phyloP scores from a whole-genome alignment of 2,888 invertebrate species.

The Limnephilus marmoratus region DNA sequence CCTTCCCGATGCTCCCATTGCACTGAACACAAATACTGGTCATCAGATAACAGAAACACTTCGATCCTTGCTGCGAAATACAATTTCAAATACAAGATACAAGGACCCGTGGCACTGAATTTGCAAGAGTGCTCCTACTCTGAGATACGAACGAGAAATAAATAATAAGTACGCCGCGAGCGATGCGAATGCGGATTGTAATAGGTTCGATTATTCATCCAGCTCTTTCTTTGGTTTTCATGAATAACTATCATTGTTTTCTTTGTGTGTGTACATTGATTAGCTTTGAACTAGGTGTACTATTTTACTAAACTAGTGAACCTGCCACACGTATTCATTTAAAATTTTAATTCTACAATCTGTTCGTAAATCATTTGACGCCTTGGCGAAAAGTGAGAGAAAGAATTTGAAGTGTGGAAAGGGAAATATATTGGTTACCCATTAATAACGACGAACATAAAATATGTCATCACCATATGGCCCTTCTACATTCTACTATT shows the following conservation, averaged over 20 bases:
- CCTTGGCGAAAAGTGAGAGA: too few species aligned
- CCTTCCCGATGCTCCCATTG: slow-evolving; percentile 76
- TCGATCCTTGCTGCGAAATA: slow-evolving; percentile 41
- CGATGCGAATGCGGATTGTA: neutral
- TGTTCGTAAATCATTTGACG: too few species aligned
- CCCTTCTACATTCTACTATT: too few species aligned
- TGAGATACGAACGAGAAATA: slow-evolving; percentile 34
- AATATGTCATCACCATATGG: too few species aligned
- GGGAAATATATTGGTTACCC: too few species aligned
- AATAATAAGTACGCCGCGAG: neutral
- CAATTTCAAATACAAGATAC: neutral
- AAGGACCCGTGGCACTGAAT: slow-evolving; percentile 42
- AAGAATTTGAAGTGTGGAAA: too few species aligned
- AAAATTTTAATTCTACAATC: too few species aligned
- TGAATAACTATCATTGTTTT: neutral
- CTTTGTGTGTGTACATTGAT: neutral
- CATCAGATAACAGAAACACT: slow-evolving; percentile 19
- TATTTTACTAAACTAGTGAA: neutral
- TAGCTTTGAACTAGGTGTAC: neutral
- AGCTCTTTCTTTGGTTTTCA: slow-evolving; percentile 11
- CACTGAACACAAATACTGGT: slow-evolving; percentile 66
- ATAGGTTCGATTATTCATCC: neutral
- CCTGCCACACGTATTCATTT: neutral
- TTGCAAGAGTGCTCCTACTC: slow-evolving; percentile 29
- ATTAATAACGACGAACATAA: too few species aligned